phyloP scores from a whole-genome alignment of 2,113 vertebrate genomes.

The Patagioenas fasciata region DNA sequence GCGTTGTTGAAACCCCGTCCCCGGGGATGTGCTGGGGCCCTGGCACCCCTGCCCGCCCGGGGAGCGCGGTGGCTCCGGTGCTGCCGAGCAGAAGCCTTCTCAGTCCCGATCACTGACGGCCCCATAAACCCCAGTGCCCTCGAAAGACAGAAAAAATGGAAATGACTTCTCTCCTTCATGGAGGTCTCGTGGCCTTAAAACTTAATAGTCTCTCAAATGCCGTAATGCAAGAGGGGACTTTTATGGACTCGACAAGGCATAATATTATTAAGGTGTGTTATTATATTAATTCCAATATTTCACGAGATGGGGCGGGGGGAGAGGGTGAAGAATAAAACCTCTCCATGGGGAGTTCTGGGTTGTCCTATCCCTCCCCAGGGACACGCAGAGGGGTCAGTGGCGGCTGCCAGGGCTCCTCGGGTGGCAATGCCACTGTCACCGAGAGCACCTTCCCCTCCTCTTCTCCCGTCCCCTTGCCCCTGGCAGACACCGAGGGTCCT shows the following conservation, averaged over 20 bases:
- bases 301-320: not conserved
- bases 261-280: slow-evolving; percentile 72
- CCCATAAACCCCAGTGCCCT: slow-evolving; percentile 40
- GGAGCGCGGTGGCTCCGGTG: not conserved
- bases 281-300: slow-evolving; percentile 63
- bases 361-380: not conserved
- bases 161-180: slow-evolving; percentile 68
- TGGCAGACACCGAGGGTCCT: not conserved
- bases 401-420: not conserved
- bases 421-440: not conserved
- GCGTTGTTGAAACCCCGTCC: not conserved
- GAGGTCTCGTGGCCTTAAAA: slow-evolving; percentile 79
- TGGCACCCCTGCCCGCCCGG: not conserved
- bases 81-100: not conserved
- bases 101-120: not conserved
- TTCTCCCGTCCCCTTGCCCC: not conserved
- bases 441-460: not conserved
- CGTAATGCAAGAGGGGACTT: slow-evolving; percentile 74
- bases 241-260: slow-evolving; percentile 77
- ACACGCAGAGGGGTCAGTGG: not conserved
- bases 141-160: slow-evolving; percentile 21
- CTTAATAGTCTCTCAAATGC: slow-evolving; percentile 79
- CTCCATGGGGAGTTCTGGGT: not conserved
- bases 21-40: accelerated
- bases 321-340: slow-evolving; percentile 15